These are phyloP conservation scores for Xyrauchen texanus DNA, from an alignment of 2,113 vertebrate species.

Conservation along the genomic window DNA sequence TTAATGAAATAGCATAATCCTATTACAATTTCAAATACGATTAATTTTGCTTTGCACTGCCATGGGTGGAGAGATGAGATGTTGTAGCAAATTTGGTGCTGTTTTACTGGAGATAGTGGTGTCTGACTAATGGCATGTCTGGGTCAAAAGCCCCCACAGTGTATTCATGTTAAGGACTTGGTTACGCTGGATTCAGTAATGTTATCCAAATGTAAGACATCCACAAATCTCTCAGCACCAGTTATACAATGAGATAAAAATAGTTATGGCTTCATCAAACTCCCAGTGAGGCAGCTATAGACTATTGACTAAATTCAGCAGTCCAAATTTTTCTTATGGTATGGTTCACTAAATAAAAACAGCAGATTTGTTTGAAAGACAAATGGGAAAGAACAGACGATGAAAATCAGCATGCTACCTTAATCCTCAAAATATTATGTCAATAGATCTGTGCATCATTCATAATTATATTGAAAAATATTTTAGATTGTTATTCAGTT, in stretches of 20 bases:
- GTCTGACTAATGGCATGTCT: conserved; percentile 15
- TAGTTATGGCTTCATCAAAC: conserved; percentile 10
- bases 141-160: conserved; percentile 18
- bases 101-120: conserved; percentile 15
- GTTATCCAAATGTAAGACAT: conserved; percentile 3
- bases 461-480: too few species aligned
- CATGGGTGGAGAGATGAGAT: conserved; percentile 53
- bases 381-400: not conserved
- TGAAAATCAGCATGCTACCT: not conserved
- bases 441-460: too few species aligned
- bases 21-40: conserved; percentile 76
- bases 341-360: not conserved
- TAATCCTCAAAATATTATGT: not conserved
- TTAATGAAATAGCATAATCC: conserved; percentile 78
- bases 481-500: too few species aligned
- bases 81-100: not conserved
- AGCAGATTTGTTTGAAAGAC: not conserved
- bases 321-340: not conserved
- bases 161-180: not conserved
- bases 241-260: not conserved
- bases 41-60: conserved; percentile 72
- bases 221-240: not conserved
- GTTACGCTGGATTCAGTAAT: conserved; percentile 21
- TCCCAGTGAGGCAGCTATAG: not conserved
- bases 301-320: not conserved